Conservation (phyloP, 2,113 vertebrate species). For the Empidonax traillii region DNA sequence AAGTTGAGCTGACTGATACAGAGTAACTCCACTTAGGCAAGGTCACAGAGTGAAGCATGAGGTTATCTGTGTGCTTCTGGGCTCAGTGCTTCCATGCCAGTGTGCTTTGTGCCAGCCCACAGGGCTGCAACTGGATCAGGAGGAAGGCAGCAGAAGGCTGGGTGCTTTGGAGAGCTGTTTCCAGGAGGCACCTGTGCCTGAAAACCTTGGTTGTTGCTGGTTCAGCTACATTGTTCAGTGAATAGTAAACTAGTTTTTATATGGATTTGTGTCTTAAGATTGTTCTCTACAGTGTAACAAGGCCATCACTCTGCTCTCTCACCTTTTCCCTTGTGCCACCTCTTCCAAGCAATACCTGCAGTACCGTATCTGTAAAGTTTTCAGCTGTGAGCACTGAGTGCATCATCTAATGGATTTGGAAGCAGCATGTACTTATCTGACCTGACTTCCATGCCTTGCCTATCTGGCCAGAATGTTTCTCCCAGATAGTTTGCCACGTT, state of each 20-base stretch:
- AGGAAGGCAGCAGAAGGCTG: neutral
- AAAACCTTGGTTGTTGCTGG: neutral
- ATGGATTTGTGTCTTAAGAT: neutral
- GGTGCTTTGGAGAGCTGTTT: neutral
- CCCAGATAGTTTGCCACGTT: neutral
- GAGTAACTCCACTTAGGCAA: neutral
- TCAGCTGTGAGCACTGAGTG: neutral
- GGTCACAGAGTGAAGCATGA: accelerated
- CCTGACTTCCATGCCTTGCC: neutral
- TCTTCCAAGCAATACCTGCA: neutral
- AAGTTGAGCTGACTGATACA: neutral
- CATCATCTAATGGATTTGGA: neutral
- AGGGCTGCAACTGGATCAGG: neutral
- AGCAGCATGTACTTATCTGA: accelerated
- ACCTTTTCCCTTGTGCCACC: neutral
- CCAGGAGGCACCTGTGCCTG: neutral
- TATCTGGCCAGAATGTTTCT: neutral
- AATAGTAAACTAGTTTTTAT: neutral
- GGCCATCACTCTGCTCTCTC: neutral
- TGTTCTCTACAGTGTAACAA: neutral
- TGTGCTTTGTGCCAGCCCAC: neutral
- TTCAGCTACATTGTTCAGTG: neutral
- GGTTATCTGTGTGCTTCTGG: neutral
- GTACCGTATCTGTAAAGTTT: neutral
- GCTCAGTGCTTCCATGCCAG: accelerated